These are phyloP conservation scores for Oryzias sinensis DNA, from an alignment of 2,797 vertebrate species.

Conservation along the genomic window DNA sequence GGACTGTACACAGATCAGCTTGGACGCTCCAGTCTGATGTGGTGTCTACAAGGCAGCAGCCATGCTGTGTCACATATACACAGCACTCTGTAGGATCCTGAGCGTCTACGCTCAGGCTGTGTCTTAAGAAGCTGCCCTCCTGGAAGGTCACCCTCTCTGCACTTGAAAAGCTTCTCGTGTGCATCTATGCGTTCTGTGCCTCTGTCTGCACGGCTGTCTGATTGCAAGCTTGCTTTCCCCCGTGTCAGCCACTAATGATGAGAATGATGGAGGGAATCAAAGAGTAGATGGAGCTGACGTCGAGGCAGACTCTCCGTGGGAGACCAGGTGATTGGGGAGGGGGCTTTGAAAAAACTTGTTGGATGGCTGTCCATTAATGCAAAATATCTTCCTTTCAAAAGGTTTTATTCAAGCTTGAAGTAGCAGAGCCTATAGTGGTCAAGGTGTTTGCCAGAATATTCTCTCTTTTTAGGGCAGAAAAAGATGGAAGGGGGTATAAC, in stretches of 20 bases:
- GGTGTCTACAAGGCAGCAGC: slow-evolving; percentile 54
- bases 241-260: slow-evolving; percentile 81
- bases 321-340: slow-evolving; percentile 76
- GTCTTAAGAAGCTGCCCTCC: slow-evolving; percentile 67
- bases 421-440: slow-evolving; percentile 69
- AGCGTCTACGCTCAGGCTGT: slow-evolving; percentile 53
- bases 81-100: slow-evolving; percentile 60
- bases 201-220: slow-evolving; percentile 44
- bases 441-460: slow-evolving; percentile 70
- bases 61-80: slow-evolving; percentile 64
- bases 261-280: slow-evolving; percentile 79
- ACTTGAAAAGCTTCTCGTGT: slow-evolving; percentile 69
- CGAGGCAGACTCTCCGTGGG: slow-evolving; percentile 70
- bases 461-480: slow-evolving; percentile 55
- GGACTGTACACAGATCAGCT: slow-evolving; percentile 55
- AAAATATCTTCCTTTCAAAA: slow-evolving; percentile 81
- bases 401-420: slow-evolving; percentile 76
- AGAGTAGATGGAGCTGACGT: slow-evolving; percentile 73
- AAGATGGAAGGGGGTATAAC: slow-evolving; percentile 46
- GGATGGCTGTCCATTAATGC: slow-evolving; percentile 83
- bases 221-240: slow-evolving; percentile 62
- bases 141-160: slow-evolving; percentile 65
- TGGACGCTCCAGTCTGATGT: slow-evolving; percentile 56
- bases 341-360: slow-evolving; percentile 83
- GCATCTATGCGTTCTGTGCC: slow-evolving; percentile 59